Evolutionary conservation across 1,140 invertebrate genomes (phyloP).

Genomic region (Semibalanus balanoides): DNA sequence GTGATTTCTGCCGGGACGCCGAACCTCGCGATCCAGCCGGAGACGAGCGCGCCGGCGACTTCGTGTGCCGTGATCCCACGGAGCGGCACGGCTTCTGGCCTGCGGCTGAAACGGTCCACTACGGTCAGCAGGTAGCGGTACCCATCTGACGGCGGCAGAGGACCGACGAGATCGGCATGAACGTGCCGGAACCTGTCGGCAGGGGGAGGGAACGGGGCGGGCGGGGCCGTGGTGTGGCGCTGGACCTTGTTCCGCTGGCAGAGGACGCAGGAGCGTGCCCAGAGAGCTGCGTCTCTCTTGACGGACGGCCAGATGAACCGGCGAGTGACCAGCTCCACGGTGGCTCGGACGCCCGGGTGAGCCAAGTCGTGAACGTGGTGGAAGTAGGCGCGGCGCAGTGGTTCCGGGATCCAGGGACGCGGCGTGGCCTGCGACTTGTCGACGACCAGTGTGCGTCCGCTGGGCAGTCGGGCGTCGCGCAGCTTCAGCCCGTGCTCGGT

Average conservation of each 20-base stretch:
- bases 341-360: neutral
- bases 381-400: constrained; percentile 2
- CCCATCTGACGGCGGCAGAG: constrained; percentile 26
- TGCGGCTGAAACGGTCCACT: constrained; percentile 31
- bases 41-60: constrained; percentile 24
- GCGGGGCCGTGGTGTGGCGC: constrained; percentile 14
- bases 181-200: constrained; percentile 28
- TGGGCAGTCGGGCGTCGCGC: neutral
- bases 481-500: neutral
- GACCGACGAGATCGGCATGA: constrained; percentile 36
- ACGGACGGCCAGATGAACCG: constrained; percentile 17
- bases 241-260: constrained; percentile 20
- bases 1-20: constrained; percentile 24
- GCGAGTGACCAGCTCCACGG: constrained; percentile 10
- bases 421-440: constrained; percentile 7
- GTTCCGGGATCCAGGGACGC: constrained; percentile 10
- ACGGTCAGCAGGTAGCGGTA: constrained; percentile 30
- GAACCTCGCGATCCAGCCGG: constrained; percentile 26
- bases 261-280: constrained; percentile 8
- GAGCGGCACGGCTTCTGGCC: constrained; percentile 30
- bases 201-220: constrained; percentile 19
- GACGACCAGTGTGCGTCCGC: neutral
- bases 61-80: constrained; percentile 26
- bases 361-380: neutral
- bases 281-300: neutral